These are phyloP conservation scores for Decapterus maruadsi DNA, from an alignment of 2,797 vertebrate species.

Conservation along the genomic window DNA sequence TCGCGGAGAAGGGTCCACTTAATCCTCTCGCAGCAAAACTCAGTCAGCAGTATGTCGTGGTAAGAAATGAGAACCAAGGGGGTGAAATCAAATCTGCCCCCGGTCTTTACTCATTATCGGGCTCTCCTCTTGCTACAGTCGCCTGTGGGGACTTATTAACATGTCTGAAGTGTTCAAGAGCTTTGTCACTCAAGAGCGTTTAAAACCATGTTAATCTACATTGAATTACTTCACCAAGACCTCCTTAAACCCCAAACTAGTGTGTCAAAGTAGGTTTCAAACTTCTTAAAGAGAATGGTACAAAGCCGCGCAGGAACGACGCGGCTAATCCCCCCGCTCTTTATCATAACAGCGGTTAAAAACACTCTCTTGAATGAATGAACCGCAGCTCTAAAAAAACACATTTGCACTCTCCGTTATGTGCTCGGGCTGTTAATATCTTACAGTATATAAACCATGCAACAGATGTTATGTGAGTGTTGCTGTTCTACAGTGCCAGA, in stretches of 20 bases:
- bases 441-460: not conserved
- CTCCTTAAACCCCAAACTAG: constrained; percentile 36
- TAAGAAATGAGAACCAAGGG: constrained; percentile 52
- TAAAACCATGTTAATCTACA: constrained; percentile 71
- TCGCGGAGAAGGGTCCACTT: constrained; percentile 61
- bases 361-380: constrained; percentile 6
- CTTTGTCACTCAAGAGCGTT: constrained; percentile 72
- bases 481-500: not conserved
- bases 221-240: constrained; percentile 53
- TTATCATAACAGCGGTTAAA: constrained; percentile 7
- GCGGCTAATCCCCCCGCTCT: constrained; percentile 29
- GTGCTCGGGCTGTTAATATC: not conserved
- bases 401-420: not conserved
- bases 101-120: constrained; percentile 61
- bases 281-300: constrained; percentile 21
- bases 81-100: constrained; percentile 69
- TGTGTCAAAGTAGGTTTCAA: constrained; percentile 35
- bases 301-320: constrained; percentile 23
- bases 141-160: constrained; percentile 75
- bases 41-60: constrained; percentile 45
- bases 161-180: constrained; percentile 68
- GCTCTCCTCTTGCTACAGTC: constrained; percentile 37
- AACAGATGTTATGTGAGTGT: not conserved
- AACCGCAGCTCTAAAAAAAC: constrained; percentile 1
- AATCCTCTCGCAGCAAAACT: constrained; percentile 63